Evolutionary conservation across 2,888 invertebrate genomes (phyloP), one percentile per base, ranked within the genome.

Genomic region (Caenorhabditis uteleia): DNA sequence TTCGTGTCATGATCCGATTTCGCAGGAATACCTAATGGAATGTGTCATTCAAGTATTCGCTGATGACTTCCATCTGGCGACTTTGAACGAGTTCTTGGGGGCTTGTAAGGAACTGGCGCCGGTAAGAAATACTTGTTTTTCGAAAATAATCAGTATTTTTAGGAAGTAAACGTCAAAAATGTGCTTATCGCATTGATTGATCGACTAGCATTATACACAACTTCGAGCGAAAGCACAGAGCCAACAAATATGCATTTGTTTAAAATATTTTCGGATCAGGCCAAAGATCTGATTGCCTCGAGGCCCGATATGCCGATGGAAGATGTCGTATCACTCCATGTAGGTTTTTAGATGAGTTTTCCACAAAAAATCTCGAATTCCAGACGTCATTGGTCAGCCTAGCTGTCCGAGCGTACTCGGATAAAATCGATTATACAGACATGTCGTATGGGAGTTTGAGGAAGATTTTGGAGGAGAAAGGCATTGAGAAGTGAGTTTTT

Each of bases 11-110:
- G 98, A 98, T 86, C 92, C 95, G 0, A 97, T 98, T 65, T 95
- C 98, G 8, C 97, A 98, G 86, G 97, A 98, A 86, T 99, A 98
- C 85, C 88, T 98, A 21, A 97, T 98, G 95, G 97, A 97, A 85
- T 95, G 95, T 83, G 92, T 97, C 59, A 95, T 95, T 84, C 95
- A 97, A 88, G 93, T 95, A 23, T 98, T 98, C 84, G 97, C 98
- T 0, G 98, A 99, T 84, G 98, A 98, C 85, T 97, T 95, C 85
- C 98, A 99, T 86, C 87, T 98, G 81, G 91, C 93, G 77, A 95
- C 95, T 0, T 87, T 99, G 62, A 91, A 91, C 84, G 91, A 92
- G 39, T 98, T 98, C 85, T 87, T 99, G 56, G 91, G 93, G 85
- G 95, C 97, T 0, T 98, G 98, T 84, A 95, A 92, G 0, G 95